These are phyloP conservation scores for Noctilio leporinus DNA, from an alignment of 2,113 vertebrate genomes.

Conservation along the genomic window DNA sequence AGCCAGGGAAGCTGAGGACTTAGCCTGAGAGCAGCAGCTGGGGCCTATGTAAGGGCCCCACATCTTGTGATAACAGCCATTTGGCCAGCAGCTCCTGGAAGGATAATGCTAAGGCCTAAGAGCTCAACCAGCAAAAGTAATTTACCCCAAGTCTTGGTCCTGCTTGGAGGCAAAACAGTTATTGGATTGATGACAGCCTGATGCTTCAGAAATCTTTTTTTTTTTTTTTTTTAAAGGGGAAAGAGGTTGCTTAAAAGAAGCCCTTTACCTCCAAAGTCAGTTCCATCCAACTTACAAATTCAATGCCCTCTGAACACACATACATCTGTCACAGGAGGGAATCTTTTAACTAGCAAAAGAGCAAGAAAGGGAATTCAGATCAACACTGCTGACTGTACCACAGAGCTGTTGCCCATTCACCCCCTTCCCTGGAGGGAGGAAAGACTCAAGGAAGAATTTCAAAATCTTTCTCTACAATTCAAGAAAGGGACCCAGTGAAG, in stretches of 20 bases:
- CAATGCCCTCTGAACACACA: constrained; percentile 39
- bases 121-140: neutral
- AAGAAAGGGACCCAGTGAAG: constrained; percentile 17
- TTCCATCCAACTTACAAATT: constrained; percentile 20
- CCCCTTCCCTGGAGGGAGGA: constrained; percentile 37
- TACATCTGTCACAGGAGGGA: constrained; percentile 46
- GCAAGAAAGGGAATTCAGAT: constrained; percentile 46
- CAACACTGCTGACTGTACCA: constrained; percentile 2
- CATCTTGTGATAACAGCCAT: neutral
- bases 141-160: constrained; percentile 6
- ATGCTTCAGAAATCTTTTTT: neutral
- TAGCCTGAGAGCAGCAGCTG: neutral
- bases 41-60: neutral
- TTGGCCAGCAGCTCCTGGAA: neutral
- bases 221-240: neutral
- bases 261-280: constrained; percentile 51
- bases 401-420: constrained; percentile 40
- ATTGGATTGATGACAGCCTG: constrained; percentile 27
- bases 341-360: constrained; percentile 57
- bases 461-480: constrained; percentile 67
- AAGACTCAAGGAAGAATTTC: constrained; percentile 71
- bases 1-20: neutral
- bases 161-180: constrained; percentile 40
- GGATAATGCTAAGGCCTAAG: neutral
- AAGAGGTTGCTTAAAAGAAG: constrained; percentile 28